phyloP scores from a whole-genome alignment of 2,888 invertebrate species.

The Conops quadrifasciatus region DNA sequence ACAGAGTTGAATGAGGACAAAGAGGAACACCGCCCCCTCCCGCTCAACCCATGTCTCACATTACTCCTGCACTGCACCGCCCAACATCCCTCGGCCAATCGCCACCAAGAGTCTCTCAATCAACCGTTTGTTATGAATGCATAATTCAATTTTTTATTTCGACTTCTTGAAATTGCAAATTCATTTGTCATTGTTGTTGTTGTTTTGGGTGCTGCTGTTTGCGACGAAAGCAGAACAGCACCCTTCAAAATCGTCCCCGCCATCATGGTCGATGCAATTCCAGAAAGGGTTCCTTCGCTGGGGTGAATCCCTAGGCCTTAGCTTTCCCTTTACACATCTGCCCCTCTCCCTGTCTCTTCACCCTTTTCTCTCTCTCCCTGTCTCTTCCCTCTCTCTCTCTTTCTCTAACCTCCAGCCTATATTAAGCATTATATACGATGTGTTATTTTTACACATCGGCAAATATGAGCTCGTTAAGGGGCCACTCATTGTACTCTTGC shows the following conservation, averaged over 20 bases:
- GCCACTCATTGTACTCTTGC: background rate
- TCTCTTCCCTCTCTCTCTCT: background rate
- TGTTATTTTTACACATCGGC: slow-evolving; percentile 27
- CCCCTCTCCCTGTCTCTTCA: background rate
- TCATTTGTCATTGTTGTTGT: background rate
- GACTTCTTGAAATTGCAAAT: slow-evolving; percentile 19
- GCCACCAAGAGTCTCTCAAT: slow-evolving; percentile 24
- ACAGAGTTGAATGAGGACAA: too few relatives aligned
- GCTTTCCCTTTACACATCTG: too few relatives aligned
- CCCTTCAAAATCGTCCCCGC: slow-evolving; percentile 16
- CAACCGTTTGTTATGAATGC: slow-evolving; percentile 31
- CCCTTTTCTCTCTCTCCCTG: background rate
- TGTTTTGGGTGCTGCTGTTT: background rate
- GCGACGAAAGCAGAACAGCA: background rate
- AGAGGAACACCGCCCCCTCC: background rate
- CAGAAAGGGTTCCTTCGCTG: background rate
- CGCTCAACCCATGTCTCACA: background rate
- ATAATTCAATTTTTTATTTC: slow-evolving; percentile 32
- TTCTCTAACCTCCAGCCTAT: too few relatives aligned
- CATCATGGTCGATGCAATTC: background rate
- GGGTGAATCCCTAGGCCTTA: background rate
- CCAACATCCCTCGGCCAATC: background rate
- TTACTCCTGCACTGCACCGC: background rate
- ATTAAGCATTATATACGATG: slow-evolving; percentile 19
- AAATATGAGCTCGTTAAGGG: slow-evolving; percentile 13